Evolutionary conservation across 2,797 vertebrate species (phyloP).

Genomic region (Mareca penelope): DNA sequence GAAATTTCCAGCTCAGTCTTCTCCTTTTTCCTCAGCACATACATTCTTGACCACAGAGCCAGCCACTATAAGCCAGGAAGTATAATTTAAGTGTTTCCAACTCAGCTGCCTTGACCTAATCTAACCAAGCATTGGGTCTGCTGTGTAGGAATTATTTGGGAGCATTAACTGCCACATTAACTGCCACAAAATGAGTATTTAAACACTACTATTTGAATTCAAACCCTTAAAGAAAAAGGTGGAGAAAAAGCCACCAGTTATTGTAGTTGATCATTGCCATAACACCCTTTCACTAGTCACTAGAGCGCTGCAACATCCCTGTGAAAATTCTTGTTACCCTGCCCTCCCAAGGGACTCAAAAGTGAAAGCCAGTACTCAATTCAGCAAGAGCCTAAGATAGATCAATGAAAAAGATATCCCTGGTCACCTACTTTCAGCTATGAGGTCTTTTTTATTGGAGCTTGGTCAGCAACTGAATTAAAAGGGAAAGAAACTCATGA

Average conservation of each 20-base stretch:
- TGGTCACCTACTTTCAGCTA: background rate
- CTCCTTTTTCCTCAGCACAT: background rate
- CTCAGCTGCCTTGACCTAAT: background rate
- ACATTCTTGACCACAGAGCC: background rate
- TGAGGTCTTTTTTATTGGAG: background rate
- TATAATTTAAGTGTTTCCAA: background rate
- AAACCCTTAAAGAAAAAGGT: background rate
- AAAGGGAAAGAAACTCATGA: background rate
- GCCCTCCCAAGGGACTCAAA: background rate
- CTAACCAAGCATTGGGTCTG: background rate
- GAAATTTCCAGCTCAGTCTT: background rate
- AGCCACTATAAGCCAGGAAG: background rate
- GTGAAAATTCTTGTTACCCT: background rate
- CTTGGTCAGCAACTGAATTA: background rate
- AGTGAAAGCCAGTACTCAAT: background rate
- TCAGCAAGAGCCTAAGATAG: background rate
- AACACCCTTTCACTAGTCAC: background rate
- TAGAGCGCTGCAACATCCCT: background rate
- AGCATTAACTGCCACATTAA: background rate
- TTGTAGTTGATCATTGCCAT: background rate
- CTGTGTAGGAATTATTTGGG: background rate
- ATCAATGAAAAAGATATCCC: background rate
- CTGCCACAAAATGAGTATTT: background rate
- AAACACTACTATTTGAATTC: background rate
- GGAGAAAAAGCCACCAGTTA: background rate